Evolutionary conservation across 2,888 invertebrate genomes (phyloP), one percentile per base, ranked within the genome.

Genomic region (Thumatha senex): DNA sequence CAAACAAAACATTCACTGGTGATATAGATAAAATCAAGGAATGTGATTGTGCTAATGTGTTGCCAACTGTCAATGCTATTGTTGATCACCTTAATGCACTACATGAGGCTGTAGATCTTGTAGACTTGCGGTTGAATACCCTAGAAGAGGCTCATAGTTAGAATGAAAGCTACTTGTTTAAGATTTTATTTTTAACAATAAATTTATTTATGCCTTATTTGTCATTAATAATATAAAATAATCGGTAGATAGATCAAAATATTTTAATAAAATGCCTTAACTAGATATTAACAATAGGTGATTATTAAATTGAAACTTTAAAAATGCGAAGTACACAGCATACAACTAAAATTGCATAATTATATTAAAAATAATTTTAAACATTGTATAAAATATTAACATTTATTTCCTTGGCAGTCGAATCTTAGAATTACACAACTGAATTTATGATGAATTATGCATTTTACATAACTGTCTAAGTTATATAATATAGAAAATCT

Each of bases 31-130:
- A 66, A 61, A 61, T 75, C 36, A 82, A 77, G 47, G 82, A 82
- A 49, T 89, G 89, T 79, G 80, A 87, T 51, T 89, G 89, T 82
- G 84, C 83, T 46, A 84, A 89, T 78, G 82, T 90, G 14, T 62
- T 91, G 49, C 90, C 91, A 38, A 90, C 90, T 54, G 86, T 93
- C 0, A 88, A 92, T 85, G 89, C 89, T 38, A 87, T 93, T 63
- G 90, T 90, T 53, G 90, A 92, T 55, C 93, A 93, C 74, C 79
- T 94, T 43, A 92, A 92, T 79, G 91, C 91, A 11, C 77, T 93
- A 9, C 92, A 92, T 68, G 90, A 92, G 69, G 92, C 92, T 40
- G 85, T 93, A n/a, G 85, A 90, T 60, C 64, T 92, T 47, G 84
- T 94, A 45, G 93, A 93, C 63, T 77, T 93, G 63, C 83, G 93